These are phyloP conservation scores for Pedetes capensis DNA, from an alignment of 2,113 vertebrate genomes.

Conservation along the genomic window DNA sequence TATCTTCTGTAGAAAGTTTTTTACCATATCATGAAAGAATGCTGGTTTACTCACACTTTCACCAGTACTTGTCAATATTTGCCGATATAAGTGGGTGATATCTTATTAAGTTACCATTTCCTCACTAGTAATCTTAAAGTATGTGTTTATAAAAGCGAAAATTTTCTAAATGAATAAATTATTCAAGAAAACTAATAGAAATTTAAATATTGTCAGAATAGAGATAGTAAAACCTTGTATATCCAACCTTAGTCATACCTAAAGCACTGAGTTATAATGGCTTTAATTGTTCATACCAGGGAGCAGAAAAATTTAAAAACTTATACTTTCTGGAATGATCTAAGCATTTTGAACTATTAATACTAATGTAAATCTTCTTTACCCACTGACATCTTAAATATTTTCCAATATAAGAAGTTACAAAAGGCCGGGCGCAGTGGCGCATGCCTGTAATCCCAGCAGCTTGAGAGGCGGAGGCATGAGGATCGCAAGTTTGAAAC, in stretches of 20 bases:
- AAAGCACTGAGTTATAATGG: background rate
- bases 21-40: background rate
- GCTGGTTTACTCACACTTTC: background rate
- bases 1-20: background rate
- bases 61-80: background rate
- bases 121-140: background rate
- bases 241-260: background rate
- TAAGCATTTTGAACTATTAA: too few species aligned
- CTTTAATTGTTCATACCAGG: background rate
- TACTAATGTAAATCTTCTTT: too few species aligned
- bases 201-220: background rate
- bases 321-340: too few species aligned
- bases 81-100: background rate
- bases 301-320: background rate
- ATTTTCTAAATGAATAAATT: background rate
- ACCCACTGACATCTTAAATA: background rate
- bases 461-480: background rate
- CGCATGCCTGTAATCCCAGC: background rate
- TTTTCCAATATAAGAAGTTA: constrained; percentile 26
- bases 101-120: background rate
- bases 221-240: background rate
- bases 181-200: background rate
- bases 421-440: background rate
- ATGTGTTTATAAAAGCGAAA: background rate
- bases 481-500: too few species aligned